A percentile compares a stretch with the other conserved stretches of the same genome.
phyloP scores from a whole-genome alignment of 1,140 invertebrate species.

The Listronotus oregonensis region DNA sequence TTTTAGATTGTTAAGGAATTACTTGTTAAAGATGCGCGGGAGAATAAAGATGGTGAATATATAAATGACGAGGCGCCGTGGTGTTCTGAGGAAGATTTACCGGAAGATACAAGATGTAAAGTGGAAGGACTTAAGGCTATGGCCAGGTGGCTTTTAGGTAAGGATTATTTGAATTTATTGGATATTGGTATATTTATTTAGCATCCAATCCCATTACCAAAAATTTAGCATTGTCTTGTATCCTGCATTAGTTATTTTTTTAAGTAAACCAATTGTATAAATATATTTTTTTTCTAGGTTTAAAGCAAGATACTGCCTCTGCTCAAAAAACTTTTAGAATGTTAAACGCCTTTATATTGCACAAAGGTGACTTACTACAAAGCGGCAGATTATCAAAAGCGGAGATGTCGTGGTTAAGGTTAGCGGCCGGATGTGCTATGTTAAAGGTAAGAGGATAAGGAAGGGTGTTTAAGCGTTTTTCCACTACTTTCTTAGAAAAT shows the following conservation, averaged over 20 bases:
- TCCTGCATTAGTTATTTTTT: too few relatives aligned
- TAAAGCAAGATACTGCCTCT: constrained; percentile 86
- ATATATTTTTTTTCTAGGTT: constrained; percentile 59
- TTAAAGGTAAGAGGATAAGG: constrained; percentile 79
- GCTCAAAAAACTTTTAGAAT: constrained; percentile 90
- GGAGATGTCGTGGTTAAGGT: constrained; percentile 90
- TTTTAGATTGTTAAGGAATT: constrained; percentile 90
- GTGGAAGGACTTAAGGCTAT: constrained; percentile 95
- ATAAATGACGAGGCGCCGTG: constrained; percentile 67
- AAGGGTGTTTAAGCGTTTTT: too few relatives aligned
- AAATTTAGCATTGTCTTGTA: too few relatives aligned
- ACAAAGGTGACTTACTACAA: constrained; percentile 77
- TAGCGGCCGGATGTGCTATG: constrained; percentile 93
- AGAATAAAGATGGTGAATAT: constrained; percentile 54
- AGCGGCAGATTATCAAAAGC: constrained; percentile 75
- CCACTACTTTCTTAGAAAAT: too few relatives aligned
- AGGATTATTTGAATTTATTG: too few relatives aligned
- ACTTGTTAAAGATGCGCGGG: constrained; percentile 79
- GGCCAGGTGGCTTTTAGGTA: constrained; percentile 85
- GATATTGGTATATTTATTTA: too few relatives aligned
- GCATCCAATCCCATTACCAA: too few relatives aligned
- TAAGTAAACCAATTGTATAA: too few relatives aligned
- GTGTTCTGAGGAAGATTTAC: constrained; percentile 86
- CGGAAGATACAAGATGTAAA: constrained; percentile 91
- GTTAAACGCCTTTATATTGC: constrained; percentile 55